Percentiles rank a stretch among this genome's conserved stretches.
phyloP scores from a whole-genome alignment of 2,113 vertebrate species.

The Lepidothrix coronata region DNA sequence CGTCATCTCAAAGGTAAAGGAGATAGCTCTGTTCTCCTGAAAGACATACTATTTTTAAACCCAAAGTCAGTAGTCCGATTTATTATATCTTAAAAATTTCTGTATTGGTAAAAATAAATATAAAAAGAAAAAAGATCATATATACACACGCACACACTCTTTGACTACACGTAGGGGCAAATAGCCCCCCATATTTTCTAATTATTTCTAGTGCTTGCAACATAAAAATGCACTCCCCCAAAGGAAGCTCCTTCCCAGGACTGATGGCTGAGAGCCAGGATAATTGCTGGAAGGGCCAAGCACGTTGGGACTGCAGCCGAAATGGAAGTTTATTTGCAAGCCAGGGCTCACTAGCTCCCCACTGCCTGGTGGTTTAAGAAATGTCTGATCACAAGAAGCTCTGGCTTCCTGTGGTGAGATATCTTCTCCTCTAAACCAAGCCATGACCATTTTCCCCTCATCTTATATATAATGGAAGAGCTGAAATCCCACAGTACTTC shows the following conservation, averaged over 20 bases:
- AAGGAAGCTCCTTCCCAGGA: constrained; percentile 59
- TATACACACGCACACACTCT: not conserved
- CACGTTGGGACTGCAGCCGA: constrained; percentile 30
- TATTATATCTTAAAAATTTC: not conserved
- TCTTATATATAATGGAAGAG: not conserved
- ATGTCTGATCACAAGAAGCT: not conserved
- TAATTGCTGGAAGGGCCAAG: constrained; percentile 23
- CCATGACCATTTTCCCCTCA: not conserved
- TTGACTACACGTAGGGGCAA: not conserved
- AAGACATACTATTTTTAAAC: not conserved
- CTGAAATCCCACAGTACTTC: not conserved
- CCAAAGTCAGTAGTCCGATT: not conserved
- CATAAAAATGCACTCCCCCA: constrained; percentile 10
- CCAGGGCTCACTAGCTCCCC: not conserved
- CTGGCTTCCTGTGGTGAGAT: not conserved
- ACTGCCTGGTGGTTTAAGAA: not conserved
- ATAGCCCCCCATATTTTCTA: not conserved
- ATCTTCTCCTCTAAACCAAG: not conserved
- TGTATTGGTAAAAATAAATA: not conserved
- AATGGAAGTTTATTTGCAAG: constrained; percentile 58
- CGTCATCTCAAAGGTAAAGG: not conserved
- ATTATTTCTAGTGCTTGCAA: not conserved
- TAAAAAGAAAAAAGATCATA: not conserved
- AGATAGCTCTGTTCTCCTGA: not conserved
- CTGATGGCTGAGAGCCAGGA: constrained; percentile 41